These are phyloP conservation scores for Coelopa frigida DNA, from an alignment of 1,140 invertebrate species.

Conservation along the genomic window DNA sequence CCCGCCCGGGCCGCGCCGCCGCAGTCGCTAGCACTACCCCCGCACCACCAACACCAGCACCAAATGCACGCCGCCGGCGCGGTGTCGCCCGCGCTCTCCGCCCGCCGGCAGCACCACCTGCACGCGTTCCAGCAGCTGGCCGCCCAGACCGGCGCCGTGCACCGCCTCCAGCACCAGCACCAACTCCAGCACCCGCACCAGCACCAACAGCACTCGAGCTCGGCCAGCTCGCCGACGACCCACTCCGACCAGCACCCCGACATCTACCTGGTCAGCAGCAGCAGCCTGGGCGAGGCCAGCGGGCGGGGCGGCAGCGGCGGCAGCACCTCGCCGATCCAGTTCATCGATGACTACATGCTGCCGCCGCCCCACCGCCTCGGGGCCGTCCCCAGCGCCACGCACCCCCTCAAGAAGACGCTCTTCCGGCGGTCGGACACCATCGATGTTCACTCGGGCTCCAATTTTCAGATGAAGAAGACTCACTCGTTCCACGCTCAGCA, in stretches of 20 bases:
- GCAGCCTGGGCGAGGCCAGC: conserved; percentile 35
- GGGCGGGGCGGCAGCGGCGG: conserved; percentile 26
- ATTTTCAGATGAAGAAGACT: conserved; percentile 45
- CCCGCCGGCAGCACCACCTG: conserved; percentile 37
- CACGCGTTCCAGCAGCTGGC: conserved; percentile 37
- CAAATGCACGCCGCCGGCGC: conserved; percentile 28
- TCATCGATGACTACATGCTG: conserved; percentile 41
- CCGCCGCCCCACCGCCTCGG: conserved; percentile 17
- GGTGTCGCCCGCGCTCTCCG: conserved; percentile 37
- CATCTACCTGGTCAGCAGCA: conserved; percentile 43
- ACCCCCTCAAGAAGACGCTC: conserved; percentile 37
- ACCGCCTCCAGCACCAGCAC: conserved; percentile 22
- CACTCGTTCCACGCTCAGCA: conserved; percentile 44
- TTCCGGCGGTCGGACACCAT: conserved; percentile 43
- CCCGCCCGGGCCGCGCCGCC: conserved; percentile 36
- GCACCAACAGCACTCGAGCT: conserved; percentile 31
- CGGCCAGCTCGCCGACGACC: conserved; percentile 38
- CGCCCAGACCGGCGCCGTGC: conserved; percentile 36
- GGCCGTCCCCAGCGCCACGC: conserved; percentile 16
- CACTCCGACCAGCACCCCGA: conserved; percentile 37
- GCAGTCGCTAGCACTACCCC: conserved; percentile 38
- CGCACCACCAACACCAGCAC: conserved; percentile 23
- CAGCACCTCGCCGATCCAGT: conserved; percentile 41
- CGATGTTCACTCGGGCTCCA: conserved; percentile 43
- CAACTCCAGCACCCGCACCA: conserved; percentile 19